A percentile compares a stretch with the other conserved stretches of the same genome.
These are phyloP conservation scores for Drosophila sp. DNA, from an alignment of 1,140 invertebrate genomes.

Conservation along the genomic window DNA sequence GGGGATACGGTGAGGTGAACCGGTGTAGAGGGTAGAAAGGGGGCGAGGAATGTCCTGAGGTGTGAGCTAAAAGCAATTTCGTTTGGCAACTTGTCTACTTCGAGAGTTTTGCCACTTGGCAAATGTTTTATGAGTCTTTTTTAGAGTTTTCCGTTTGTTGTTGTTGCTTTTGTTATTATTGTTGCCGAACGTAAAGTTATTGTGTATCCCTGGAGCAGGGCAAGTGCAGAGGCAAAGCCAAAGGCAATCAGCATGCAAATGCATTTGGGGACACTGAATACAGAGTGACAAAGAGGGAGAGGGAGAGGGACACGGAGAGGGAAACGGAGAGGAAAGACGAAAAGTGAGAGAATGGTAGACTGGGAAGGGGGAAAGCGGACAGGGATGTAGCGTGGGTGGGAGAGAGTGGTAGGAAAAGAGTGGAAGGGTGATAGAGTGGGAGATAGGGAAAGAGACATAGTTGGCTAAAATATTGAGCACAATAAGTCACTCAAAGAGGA, in stretches of 20 bases:
- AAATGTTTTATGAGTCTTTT: constrained; percentile 45
- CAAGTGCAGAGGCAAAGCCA: constrained; percentile 6
- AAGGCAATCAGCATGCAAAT: constrained; percentile 74
- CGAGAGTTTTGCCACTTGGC: constrained; percentile 42
- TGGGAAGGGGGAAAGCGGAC: too few relatives aligned
- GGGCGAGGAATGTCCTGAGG: background rate
- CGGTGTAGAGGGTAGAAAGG: too few relatives aligned
- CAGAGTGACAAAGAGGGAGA: constrained; percentile 1
- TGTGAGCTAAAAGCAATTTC: constrained; percentile 48
- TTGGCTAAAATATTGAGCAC: constrained; percentile 46
- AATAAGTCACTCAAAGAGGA: constrained; percentile 45
- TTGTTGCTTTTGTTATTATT: constrained; percentile 23
- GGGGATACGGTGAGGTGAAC: background rate
- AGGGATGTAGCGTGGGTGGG: too few relatives aligned
- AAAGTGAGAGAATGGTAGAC: too few relatives aligned
- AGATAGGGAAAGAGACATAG: constrained; percentile 12
- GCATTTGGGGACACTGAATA: constrained; percentile 49
- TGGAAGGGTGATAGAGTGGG: background rate
- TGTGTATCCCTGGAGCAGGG: constrained; percentile 23
- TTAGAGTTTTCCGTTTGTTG: background rate
- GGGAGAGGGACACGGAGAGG: too few relatives aligned
- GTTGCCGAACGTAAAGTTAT: constrained; percentile 41
- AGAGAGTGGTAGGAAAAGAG: too few relatives aligned
- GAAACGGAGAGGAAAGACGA: too few relatives aligned
- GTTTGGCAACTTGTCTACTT: constrained; percentile 52